Evolutionary conservation across 2,797 vertebrate species (phyloP).

Genomic region (Tinamus major): DNA sequence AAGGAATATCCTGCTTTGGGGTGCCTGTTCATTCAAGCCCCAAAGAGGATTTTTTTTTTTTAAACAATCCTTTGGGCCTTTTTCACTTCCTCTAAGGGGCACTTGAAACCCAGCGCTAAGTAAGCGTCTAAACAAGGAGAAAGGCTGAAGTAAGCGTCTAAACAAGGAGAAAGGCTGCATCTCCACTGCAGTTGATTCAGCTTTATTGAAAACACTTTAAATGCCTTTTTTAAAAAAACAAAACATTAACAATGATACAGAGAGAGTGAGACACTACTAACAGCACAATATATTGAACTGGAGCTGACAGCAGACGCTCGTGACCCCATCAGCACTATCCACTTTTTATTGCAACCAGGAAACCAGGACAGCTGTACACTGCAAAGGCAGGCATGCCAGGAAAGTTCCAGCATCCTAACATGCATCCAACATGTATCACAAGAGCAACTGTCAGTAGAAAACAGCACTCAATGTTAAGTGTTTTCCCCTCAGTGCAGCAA

Average conservation of each 20-base stretch:
- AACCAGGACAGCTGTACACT: not conserved
- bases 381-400: not conserved
- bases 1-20: not conserved
- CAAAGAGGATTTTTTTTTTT: not conserved
- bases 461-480: not conserved
- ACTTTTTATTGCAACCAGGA: not conserved
- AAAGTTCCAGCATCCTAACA: too few relatives aligned
- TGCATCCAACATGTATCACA: not conserved
- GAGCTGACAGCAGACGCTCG: not conserved
- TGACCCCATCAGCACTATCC: not conserved
- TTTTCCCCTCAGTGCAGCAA: too few relatives aligned
- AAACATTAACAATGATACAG: not conserved
- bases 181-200: not conserved
- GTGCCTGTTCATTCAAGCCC: not conserved
- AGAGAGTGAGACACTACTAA: not conserved
- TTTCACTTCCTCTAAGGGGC: not conserved
- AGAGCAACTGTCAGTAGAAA: not conserved
- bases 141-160: not conserved
- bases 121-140: too few relatives aligned
- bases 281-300: too few relatives aligned
- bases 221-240: too few relatives aligned
- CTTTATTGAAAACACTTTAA: slow-evolving; percentile 21
- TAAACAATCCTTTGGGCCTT: fast-evolving
- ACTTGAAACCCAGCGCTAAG: not conserved
- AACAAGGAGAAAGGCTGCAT: too few relatives aligned